Percentiles rank a stretch among this genome's conserved stretches.
phyloP scores from a whole-genome alignment of 2,797 vertebrate species.

The Anolis apletophallus region DNA sequence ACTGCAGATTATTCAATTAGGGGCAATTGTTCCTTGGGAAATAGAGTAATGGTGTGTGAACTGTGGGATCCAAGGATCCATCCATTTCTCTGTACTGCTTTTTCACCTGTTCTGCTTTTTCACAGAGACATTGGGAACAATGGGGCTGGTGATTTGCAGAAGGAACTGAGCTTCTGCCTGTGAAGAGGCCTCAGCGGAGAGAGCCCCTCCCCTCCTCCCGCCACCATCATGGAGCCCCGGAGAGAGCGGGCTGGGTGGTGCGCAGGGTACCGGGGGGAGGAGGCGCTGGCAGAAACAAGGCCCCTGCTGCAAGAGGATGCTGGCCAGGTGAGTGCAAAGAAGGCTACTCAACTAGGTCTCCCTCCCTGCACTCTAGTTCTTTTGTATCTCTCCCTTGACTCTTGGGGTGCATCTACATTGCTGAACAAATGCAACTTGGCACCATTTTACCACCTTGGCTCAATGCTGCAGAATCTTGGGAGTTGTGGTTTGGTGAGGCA shows the following conservation, averaged over 20 bases:
- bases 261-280: slow-evolving; percentile 31
- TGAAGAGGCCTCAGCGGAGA: slow-evolving; percentile 23
- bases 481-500: too few species aligned
- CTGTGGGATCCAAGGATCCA: slow-evolving; percentile 1
- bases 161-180: slow-evolving; percentile 20
- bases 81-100: not conserved
- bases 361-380: not conserved
- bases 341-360: not conserved
- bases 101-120: slow-evolving; percentile 30
- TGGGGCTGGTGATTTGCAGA: slow-evolving; percentile 19
- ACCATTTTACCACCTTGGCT: too few species aligned
- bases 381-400: not conserved
- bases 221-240: slow-evolving; percentile 23
- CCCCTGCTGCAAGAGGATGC: slow-evolving; percentile 25
- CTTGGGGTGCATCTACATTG: too few species aligned
- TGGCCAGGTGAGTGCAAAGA: slow-evolving; percentile 31
- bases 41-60: too few species aligned
- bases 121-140: slow-evolving; percentile 27
- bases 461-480: too few species aligned
- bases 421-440: too few species aligned
- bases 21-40: not conserved
- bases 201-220: slow-evolving; percentile 9
- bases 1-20: not conserved
- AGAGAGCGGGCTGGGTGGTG: slow-evolving; percentile 29
- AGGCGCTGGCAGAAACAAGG: slow-evolving; percentile 18